phyloP scores from a whole-genome alignment of 2,797 vertebrate genomes.

The Delichon dasypus region DNA sequence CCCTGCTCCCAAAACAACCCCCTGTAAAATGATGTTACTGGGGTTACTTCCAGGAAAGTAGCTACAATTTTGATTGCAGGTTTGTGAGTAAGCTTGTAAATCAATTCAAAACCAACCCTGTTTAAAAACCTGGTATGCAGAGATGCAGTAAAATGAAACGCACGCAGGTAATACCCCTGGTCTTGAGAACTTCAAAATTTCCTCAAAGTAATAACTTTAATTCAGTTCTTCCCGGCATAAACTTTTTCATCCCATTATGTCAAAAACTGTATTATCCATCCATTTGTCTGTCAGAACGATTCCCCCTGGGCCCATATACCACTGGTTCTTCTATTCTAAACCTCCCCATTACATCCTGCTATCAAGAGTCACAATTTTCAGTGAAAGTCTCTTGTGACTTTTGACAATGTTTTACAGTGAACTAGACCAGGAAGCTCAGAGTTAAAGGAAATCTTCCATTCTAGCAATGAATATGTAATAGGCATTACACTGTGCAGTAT shows the following conservation, averaged over 20 bases:
- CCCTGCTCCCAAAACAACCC: background rate
- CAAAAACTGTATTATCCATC: constrained; percentile 82
- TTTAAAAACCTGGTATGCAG: constrained; percentile 68
- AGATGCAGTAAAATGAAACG: constrained; percentile 58
- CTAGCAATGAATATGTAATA: constrained; percentile 84
- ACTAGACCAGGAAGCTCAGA: constrained; percentile 80
- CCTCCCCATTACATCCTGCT: constrained; percentile 78
- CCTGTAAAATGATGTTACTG: constrained; percentile 28
- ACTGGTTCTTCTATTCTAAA: constrained; percentile 77
- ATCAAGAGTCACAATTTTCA: constrained; percentile 84
- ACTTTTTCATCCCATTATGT: constrained; percentile 83
- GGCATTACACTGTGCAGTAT: constrained; percentile 80
- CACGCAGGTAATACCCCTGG: constrained; percentile 57
- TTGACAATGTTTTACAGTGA: constrained; percentile 83
- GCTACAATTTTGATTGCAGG: constrained; percentile 48
- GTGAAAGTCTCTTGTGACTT: constrained; percentile 80
- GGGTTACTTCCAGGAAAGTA: constrained; percentile 56
- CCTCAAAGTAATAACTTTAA: constrained; percentile 81
- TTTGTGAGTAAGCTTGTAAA: constrained; percentile 67
- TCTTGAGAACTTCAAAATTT: constrained; percentile 78
- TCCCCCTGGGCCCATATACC: constrained; percentile 78
- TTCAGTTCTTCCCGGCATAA: constrained; percentile 81
- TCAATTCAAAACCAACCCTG: constrained; percentile 42
- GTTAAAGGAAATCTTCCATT: constrained; percentile 83
- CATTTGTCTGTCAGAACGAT: constrained; percentile 83